Evolutionary conservation across 2,113 vertebrate genomes (phyloP), one percentile per base, ranked within the genome.

Genomic region (Paralichthys olivaceus): DNA sequence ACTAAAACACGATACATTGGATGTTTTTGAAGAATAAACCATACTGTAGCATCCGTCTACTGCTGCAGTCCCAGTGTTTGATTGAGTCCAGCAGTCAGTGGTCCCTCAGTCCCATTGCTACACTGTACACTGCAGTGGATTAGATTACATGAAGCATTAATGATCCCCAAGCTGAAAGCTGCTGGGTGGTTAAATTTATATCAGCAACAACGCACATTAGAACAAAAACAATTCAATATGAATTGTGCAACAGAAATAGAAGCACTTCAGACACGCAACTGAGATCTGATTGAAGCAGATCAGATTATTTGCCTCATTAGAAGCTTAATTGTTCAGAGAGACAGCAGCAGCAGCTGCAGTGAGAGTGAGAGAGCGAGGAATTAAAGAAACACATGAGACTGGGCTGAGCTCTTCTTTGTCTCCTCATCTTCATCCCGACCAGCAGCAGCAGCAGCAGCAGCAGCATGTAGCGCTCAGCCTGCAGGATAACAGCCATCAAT

Each of bases 121-220:
- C 32, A 26, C 79, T 86, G 65, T 63, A 70, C 61, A 17, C 75
- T 62, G 59, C 77, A 77, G 64, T 71, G 84, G 72, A 89, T 84
- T 80, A 74, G 26, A 78, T 90, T 87, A 71, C 60, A 87, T 81
- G 19, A 79, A 89, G 75, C 79, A 83, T 84, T 81, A 72, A 86
- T 80, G 80, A 84, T 71, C 20, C 54, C 43, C 0, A 6, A 78
- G 69, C 69, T 71, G 51, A 83, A 80, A 72, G 72, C 84, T 82
- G 65, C 66, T 32, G 37, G 53, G 45, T 85, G 69, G 77, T 78
- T 83, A 68, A n/a, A 81, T 84, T 77, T 65, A 73, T 56, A 83
- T 86, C 77, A 77, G 69, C 17, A 7, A 58, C 53, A 19, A 80
- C 23, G 40, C 63, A 68, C 17, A n/a, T 72, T 61, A 53, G 20